Percentiles rank a stretch among this genome's conserved stretches.
These are phyloP conservation scores for Steromphala cineraria DNA, from an alignment of 2,888 invertebrate genomes.

Conservation along the genomic window DNA sequence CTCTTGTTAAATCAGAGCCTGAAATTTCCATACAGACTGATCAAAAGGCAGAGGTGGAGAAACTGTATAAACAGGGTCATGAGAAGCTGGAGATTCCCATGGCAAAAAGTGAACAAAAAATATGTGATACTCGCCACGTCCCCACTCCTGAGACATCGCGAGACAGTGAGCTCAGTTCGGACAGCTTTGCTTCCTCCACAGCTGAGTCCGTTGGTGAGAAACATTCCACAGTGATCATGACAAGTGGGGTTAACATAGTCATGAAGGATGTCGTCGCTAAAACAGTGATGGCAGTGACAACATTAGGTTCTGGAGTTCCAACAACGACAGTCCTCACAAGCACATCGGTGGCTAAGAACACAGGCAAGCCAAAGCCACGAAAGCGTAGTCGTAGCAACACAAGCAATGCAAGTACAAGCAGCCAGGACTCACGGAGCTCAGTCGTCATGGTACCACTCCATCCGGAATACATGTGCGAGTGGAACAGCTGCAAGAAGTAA, in stretches of 20 bases:
- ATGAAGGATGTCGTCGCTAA: neutral
- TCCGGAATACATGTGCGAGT: constrained; percentile 86
- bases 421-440: constrained; percentile 34
- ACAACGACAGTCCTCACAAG: neutral
- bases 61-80: neutral
- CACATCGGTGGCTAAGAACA: constrained; percentile 9
- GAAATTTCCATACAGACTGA: neutral
- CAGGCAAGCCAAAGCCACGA: constrained; percentile 39
- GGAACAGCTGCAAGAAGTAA: constrained; percentile 89
- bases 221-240: constrained; percentile 50
- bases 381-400: constrained; percentile 55
- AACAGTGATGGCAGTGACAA: neutral
- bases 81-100: constrained; percentile 12
- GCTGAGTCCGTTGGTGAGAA: constrained; percentile 53
- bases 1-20: neutral
- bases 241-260: constrained; percentile 11
- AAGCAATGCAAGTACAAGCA: constrained; percentile 18
- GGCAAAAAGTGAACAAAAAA: constrained; percentile 8
- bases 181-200: constrained; percentile 60
- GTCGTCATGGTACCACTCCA: constrained; percentile 60
- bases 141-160: constrained; percentile 58
- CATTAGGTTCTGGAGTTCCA: constrained; percentile 2
- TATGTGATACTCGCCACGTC: constrained; percentile 50
- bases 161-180: constrained; percentile 63
- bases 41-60: neutral